Evolutionary conservation across 2,113 vertebrate genomes (phyloP), one percentile per base, ranked within the genome.

Genomic region (Tyrannus savana): DNA sequence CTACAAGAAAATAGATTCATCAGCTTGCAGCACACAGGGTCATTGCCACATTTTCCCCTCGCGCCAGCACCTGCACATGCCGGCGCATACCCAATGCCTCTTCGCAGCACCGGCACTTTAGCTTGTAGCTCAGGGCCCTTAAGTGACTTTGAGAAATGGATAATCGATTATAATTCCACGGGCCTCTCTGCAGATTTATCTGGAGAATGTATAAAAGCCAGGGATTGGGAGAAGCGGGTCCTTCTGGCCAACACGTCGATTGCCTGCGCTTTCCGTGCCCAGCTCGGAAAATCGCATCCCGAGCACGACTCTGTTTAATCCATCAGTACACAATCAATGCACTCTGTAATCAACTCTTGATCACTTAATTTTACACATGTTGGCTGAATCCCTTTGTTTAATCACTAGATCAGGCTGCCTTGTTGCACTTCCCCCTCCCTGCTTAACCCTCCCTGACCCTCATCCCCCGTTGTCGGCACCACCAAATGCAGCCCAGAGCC

Each of bases 81-180:
- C 97, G 96, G 97, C 95, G 98, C 98, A 99, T 99, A 98, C 98
- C 95, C 97, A 98, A 98, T 96, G 97, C 98, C 98, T 98, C 98
- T 98, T 98, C 98, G 88, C 98, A 95, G 97, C 96, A 95, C 97
- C 82, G 95, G 97, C 98, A 96, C 97, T 98, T 98, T 98, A 98
- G 96, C 97, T 97, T 95, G 97, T 97, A 97, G 97, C 98, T 98
- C 97, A 96, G 96, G 96, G 97, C 97, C 97, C 98, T 98, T 99
- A 99, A 98, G 98, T 98, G 98, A 99, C 98, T 99, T 99, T 99
- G 98, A 99, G 98, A 99, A 99, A 99, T 98, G 98, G 98, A 97
- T 98, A 99, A 99, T 99, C 98, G 98, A 99, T 99, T 98, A 98
- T 98, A 98, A 98, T 98, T 98, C 98, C 98, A 97, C 87, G 95